Evolutionary conservation across 2,888 invertebrate species (phyloP).

Genomic region (Oscheius sp.): DNA sequence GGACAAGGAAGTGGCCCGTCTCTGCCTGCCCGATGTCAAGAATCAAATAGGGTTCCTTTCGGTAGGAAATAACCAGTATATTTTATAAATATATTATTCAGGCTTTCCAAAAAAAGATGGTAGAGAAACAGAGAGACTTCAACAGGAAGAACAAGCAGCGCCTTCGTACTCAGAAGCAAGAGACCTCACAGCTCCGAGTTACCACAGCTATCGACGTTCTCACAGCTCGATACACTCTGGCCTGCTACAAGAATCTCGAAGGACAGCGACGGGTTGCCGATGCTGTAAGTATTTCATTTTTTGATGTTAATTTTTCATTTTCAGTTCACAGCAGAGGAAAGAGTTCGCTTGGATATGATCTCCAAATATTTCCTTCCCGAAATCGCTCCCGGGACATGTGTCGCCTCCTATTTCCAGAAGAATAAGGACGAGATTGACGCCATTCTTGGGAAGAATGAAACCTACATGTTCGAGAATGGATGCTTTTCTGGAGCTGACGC

Average conservation of each 20-base stretch:
- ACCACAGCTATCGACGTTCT: slow-evolving; percentile 1
- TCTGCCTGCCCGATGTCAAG: slow-evolving; percentile 32
- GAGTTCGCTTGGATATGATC: neutral
- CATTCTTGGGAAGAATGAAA: neutral
- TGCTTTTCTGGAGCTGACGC: slow-evolving; percentile 7
- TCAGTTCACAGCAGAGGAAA: slow-evolving; percentile 15
- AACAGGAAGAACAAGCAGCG: slow-evolving; percentile 27
- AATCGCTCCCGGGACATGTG: neutral
- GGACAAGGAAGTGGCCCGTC: slow-evolving; percentile 29
- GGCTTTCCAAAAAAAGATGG: slow-evolving; percentile 14
- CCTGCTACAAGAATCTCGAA: neutral
- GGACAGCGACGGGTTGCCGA: neutral
- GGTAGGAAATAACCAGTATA: neutral
- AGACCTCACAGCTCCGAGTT: neutral
- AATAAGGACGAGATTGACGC: neutral
- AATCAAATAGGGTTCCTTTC: slow-evolving; percentile 19
- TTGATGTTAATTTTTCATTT: neutral
- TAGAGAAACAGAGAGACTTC: slow-evolving; percentile 18
- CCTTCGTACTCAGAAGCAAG: neutral
- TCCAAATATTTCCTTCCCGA: slow-evolving; percentile 15
- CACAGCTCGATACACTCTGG: slow-evolving; percentile 17
- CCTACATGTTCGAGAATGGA: neutral
- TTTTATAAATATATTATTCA: neutral
- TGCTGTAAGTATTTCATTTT: slow-evolving; percentile 10
- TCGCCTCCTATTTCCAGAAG: neutral